phyloP scores from a whole-genome alignment of 1,140 invertebrate species.

The Drosophila nigrodunni region DNA sequence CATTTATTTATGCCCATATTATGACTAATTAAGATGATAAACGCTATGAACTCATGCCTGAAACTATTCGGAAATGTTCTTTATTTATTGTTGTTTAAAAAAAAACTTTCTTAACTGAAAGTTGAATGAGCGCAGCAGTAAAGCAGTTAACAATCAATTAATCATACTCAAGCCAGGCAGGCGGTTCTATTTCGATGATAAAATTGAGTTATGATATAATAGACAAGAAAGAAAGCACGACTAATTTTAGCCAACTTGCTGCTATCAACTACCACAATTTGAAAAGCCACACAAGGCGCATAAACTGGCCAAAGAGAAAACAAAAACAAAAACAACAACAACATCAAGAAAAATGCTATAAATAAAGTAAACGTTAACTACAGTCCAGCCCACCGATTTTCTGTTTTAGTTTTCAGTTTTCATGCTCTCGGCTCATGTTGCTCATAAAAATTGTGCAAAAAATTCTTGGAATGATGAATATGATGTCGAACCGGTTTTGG shows the following conservation, averaged over 20 bases:
- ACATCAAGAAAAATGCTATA: slow-evolving; percentile 21
- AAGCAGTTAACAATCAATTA: slow-evolving; percentile 46
- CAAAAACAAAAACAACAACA: neutral
- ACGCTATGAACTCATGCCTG: slow-evolving; percentile 32
- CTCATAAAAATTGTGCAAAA: slow-evolving; percentile 60
- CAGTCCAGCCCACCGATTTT: slow-evolving; percentile 29
- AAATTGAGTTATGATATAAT: slow-evolving; percentile 51
- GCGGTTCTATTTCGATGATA: slow-evolving; percentile 51
- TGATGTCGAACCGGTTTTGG: slow-evolving; percentile 48
- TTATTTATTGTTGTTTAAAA: neutral
- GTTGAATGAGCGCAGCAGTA: neutral
- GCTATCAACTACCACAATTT: slow-evolving; percentile 16
- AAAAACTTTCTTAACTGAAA: slow-evolving; percentile 30
- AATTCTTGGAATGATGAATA: slow-evolving; percentile 55
- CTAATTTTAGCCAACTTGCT: slow-evolving; percentile 58
- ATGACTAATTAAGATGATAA: slow-evolving; percentile 44
- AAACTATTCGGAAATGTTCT: slow-evolving; percentile 10
- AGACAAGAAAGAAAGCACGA: slow-evolving; percentile 37
- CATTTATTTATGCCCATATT: slow-evolving; percentile 1
- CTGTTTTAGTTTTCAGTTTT: slow-evolving; percentile 28
- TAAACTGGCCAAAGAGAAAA: neutral
- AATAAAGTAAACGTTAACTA: slow-evolving; percentile 46
- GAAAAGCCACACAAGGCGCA: slow-evolving; percentile 51
- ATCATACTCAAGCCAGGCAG: slow-evolving; percentile 53
- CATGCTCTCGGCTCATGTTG: slow-evolving; percentile 33